Conservation (phyloP, 2,888 invertebrate species). For the Aporophyla lueneburgensis region DNA sequence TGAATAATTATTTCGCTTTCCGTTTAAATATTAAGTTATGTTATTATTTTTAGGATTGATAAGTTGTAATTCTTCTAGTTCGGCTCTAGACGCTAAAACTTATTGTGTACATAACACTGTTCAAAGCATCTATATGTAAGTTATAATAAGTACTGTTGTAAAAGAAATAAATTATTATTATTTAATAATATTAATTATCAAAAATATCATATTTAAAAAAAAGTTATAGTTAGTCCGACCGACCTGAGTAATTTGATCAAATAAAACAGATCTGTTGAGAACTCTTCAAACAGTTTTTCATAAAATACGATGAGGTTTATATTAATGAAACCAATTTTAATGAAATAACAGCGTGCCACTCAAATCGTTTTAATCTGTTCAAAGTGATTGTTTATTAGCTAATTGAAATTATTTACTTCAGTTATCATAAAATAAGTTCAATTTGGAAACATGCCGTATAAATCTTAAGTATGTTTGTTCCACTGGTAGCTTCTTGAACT, state of each 20-base stretch:
- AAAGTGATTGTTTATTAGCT: not conserved
- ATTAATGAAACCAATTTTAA: not conserved
- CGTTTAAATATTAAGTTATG: not conserved
- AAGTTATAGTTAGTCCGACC: too few relatives aligned
- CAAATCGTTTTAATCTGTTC: not conserved
- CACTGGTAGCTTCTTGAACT: slow-evolving; percentile 2
- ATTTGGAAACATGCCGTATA: not conserved
- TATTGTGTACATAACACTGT: too few relatives aligned
- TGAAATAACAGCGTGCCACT: not conserved
- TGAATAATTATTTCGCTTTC: not conserved
- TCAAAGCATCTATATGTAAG: too few relatives aligned
- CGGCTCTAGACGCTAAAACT: too few relatives aligned
- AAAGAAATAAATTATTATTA: too few relatives aligned
- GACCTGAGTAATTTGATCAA: not conserved
- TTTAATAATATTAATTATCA: too few relatives aligned
- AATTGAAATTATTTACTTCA: not conserved
- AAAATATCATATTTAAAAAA: too few relatives aligned
- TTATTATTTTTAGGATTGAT: not conserved
- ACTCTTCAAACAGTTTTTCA: not conserved
- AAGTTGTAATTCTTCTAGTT: not conserved
- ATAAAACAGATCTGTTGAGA: not conserved
- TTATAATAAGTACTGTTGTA: too few relatives aligned
- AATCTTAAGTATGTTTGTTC: not conserved
- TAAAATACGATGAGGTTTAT: not conserved
- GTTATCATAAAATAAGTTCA: not conserved